Base-by-base conservation (phyloP, 2,797 vertebrate genomes). In the Thamnophis elegans region DNA sequence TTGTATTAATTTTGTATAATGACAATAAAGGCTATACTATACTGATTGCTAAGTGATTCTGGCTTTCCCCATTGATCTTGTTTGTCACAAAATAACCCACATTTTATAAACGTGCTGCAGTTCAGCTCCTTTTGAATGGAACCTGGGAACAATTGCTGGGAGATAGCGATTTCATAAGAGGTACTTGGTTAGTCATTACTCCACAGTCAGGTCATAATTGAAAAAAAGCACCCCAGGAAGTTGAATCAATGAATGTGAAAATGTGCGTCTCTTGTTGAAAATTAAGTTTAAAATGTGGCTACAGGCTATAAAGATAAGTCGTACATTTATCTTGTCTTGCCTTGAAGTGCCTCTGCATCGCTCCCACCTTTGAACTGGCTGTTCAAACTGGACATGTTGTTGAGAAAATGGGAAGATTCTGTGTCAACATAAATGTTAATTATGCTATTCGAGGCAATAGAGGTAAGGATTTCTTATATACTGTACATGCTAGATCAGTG, bases 311-410 rank as follows among this genome's bases (percentile, higher is more conserved):
- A 36, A 20, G 68, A 47, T 32, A 91, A 73, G 6, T 73, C n/a
- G 10, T 89, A 7, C n/a, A 12, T 89, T 32, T 89, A 5, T 82
- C 3, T n/a, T 54, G 16, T 82, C 56, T 62, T 0, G 25, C 14
- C 90, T 88, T 78, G 5, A 91, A 98, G 98, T 98, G 98, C 91
- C 97, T 98, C 60, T 98, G 98, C 93, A 90, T 98, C 92, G 96
- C 97, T 94, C 98, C 98, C 58, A 98, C 97, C 85, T 98, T 97
- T 0, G 97, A 98, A 94, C 88, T 98, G 96, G 98, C 98, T 65
- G 93, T 98, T 94, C 98, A 98, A 92, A 98, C 97, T 0, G 98
- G 98, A n/a, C 94, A 36, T 1, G 98, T 98, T 47, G 93, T 98
- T 0, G 95, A 97, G 88, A 22, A 73, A 90, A 97, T 98, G 90